Evolutionary conservation across 2,113 vertebrate species (phyloP), one percentile per base, ranked within the genome.

Genomic region (Progne subis): DNA sequence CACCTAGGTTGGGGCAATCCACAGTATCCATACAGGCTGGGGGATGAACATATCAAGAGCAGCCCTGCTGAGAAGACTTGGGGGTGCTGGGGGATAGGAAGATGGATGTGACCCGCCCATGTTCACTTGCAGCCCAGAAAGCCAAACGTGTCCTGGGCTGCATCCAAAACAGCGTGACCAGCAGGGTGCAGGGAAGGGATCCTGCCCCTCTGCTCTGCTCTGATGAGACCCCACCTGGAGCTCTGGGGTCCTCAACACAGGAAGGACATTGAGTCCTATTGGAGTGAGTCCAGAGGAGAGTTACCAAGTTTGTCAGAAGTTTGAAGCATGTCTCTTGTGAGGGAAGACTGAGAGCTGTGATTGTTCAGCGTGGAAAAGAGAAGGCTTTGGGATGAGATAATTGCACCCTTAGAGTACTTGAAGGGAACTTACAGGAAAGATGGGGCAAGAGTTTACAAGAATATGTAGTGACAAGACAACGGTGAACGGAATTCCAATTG

Each of bases 11-110:
- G 37, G 21, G 50, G 59, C 50, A 65, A 23, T 53, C 12, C 18
- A 32, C 8, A 13, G 11, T 32, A 28, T 44, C 21, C 32, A 3
- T 5, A 44, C 21, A 57, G 26, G 18, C 37, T 65, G 21, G 9
- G 31, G 31, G 20, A 15, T 50, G 26, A 31, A 32, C 31, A 43
- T 34, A 29, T 31, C 0, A 0, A 72, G 26, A 57, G 15, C 12
- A 57, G 44, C 37, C 50, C 18, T 16, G 6, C 31, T 43, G 21
- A 7, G 21, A 64, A 70, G 31, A 11, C 17, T 25, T 64, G 49
- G 50, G 11, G 4, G 2, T 43, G 34, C 32, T 65, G 32, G 32
- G 12, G 32, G 23, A 52, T 39, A 28, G 41, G 60, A 59, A 34
- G 14, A 18, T 67, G 52, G 23, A 39, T 23, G 7, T 43, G 50